Conservation (phyloP, 2,888 invertebrate species). For the Nesidiocoris tenuis region DNA sequence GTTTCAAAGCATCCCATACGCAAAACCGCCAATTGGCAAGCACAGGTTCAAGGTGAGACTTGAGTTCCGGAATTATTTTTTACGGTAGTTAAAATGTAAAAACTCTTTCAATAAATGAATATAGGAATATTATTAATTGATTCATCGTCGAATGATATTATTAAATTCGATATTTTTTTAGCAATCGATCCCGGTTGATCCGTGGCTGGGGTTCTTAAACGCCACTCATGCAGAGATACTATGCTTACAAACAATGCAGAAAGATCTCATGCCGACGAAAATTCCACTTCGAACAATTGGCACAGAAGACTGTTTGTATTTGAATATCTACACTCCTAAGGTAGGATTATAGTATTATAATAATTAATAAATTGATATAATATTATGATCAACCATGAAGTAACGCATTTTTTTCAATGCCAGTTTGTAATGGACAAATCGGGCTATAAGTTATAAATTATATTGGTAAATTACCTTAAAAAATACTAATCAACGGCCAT, state of each 20-base stretch:
- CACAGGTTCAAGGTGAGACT: conserved; percentile 19
- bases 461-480: no score
- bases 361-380: not conserved
- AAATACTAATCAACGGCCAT: no score
- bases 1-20: conserved; percentile 18
- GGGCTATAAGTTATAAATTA: no score
- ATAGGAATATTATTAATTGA: no score
- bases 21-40: conserved; percentile 18
- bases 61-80: no score
- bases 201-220: conserved; percentile 42
- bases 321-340: conserved; percentile 45
- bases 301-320: conserved; percentile 45
- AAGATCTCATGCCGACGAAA: not conserved
- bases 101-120: no score
- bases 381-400: no score
- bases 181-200: conserved; percentile 27
- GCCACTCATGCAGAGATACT: conserved; percentile 29
- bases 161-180: conserved; percentile 34
- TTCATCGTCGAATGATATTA: not conserved
- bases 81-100: no score
- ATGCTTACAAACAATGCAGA: conserved; percentile 37
- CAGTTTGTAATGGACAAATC: no score
- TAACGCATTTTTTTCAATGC: no score
- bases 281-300: conserved; percentile 1
- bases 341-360: conserved; percentile 6